phyloP scores from a whole-genome alignment of 2,113 vertebrate species.

The Elephantulus edwardii region DNA sequence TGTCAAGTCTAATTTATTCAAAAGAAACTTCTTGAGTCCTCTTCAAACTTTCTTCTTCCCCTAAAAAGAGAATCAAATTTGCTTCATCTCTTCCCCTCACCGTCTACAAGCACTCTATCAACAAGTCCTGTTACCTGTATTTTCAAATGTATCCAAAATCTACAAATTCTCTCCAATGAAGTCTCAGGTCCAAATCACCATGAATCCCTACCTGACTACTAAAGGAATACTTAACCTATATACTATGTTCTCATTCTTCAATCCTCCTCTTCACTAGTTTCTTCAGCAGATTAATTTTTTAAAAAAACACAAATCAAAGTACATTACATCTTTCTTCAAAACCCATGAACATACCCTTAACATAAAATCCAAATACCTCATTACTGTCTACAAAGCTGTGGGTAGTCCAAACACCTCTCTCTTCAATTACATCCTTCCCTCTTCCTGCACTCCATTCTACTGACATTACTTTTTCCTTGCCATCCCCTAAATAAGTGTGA shows the following conservation, averaged over 20 bases:
- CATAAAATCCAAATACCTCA: background rate
- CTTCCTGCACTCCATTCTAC: background rate
- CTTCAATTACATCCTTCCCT: background rate
- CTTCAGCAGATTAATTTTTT: background rate
- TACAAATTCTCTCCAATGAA: background rate
- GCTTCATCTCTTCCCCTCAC: background rate
- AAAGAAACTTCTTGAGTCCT: background rate
- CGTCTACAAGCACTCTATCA: background rate
- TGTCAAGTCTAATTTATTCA: background rate
- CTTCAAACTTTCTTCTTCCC: background rate
- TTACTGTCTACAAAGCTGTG: background rate
- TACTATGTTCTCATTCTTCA: background rate
- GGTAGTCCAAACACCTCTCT: too few species aligned
- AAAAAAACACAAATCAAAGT: background rate
- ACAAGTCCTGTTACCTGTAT: background rate
- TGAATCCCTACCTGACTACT: background rate
- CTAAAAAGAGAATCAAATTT: background rate
- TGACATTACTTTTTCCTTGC: background rate
- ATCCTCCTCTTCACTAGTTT: background rate
- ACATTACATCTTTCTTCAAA: background rate
- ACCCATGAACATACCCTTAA: background rate
- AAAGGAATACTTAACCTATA: background rate
- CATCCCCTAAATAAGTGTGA: background rate
- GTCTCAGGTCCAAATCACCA: background rate
- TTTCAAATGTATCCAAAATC: background rate